Evolutionary conservation across 2,113 vertebrate genomes (phyloP).

Genomic region (Etheostoma cragini): DNA sequence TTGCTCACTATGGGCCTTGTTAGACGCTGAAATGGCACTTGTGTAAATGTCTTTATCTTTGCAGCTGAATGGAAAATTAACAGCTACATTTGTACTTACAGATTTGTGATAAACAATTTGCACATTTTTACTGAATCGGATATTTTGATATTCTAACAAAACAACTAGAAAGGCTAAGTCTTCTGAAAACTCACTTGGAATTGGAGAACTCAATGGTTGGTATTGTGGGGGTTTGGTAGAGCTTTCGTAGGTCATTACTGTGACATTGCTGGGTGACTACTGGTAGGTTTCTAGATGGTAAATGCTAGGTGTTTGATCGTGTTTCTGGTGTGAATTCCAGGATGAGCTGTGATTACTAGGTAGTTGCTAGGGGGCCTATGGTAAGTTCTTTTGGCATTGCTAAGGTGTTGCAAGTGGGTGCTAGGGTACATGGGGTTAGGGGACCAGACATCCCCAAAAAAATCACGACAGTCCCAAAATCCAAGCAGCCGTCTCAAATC

Average conservation of each 20-base stretch:
- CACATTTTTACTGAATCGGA: not conserved
- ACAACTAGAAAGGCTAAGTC: too few relatives aligned
- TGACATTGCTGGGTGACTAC: not conserved
- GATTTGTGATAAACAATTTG: not conserved
- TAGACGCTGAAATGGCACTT: constrained; percentile 15
- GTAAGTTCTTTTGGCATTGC: not conserved
- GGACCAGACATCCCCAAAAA: too few relatives aligned
- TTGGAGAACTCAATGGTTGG: not conserved
- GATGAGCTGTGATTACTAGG: too few relatives aligned
- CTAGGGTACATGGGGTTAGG: not conserved
- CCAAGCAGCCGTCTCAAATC: too few relatives aligned
- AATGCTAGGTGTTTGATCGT: not conserved
- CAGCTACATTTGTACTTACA: not conserved
- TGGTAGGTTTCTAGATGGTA: not conserved
- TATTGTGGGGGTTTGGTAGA: not conserved
- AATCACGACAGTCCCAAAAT: too few relatives aligned
- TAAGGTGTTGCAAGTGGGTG: not conserved
- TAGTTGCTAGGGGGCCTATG: not conserved
- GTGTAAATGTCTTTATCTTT: constrained; percentile 31
- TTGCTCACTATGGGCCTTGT: constrained; percentile 28
- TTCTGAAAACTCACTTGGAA: not conserved
- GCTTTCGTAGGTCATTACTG: not conserved
- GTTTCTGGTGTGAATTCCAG: not conserved
- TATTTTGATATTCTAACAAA: not conserved
- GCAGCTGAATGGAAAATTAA: constrained; percentile 11